These are phyloP conservation scores for Tychaedon coryphoeus DNA, from an alignment of 2,113 vertebrate genomes.

Conservation along the genomic window DNA sequence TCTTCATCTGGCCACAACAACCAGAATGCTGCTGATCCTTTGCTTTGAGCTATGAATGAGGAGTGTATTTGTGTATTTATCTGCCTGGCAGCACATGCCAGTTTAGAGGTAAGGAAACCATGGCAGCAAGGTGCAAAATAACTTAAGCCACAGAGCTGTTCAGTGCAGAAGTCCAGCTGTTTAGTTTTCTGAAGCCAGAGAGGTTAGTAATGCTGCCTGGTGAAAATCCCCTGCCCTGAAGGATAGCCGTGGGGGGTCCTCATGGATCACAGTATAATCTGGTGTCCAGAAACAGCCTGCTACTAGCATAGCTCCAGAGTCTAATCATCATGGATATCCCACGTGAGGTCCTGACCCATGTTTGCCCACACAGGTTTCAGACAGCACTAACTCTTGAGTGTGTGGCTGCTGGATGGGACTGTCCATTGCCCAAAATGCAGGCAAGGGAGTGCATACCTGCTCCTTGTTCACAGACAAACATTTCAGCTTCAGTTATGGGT, in stretches of 20 bases:
- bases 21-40: neutral
- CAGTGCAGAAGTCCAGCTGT: neutral
- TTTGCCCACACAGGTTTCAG: neutral
- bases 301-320: neutral
- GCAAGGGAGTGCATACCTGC: neutral
- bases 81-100: neutral
- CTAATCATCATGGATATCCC: neutral
- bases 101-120: neutral
- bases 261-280: neutral
- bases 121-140: neutral
- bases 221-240: neutral
- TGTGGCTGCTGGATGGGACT: neutral
- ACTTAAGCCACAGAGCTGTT: neutral
- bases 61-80: neutral
- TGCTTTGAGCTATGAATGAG: neutral
- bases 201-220: neutral
- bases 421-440: neutral
- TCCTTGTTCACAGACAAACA: neutral
- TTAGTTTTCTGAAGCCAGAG: neutral
- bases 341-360: neutral
- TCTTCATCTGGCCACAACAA: neutral
- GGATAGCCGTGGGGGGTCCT: neutral
- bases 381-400: neutral
- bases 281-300: neutral
- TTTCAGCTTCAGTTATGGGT: neutral